Evolutionary conservation across 2,797 vertebrate species (phyloP), one percentile per base, ranked within the genome.

Genomic region (Scolopax bukidnonensis): DNA sequence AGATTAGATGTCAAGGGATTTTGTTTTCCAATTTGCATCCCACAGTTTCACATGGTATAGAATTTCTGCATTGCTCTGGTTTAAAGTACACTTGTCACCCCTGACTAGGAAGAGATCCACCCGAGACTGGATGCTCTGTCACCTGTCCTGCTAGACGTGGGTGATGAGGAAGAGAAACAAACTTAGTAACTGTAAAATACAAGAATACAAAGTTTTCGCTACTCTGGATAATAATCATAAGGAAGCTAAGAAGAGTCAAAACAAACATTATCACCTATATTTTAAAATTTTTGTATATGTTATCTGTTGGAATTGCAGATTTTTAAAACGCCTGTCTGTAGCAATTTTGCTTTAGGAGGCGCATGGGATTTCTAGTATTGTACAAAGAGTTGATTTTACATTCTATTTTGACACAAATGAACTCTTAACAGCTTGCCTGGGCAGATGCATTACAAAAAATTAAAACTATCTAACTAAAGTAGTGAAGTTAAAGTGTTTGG

Each of bases 351-450:
- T 51, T 61, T 23, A 65, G 38, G 16, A 90, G 95, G 5, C 4
- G 2, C 21, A 36, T 0, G 0, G 9, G 10, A 73, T 61, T 76
- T 59, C 33, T 21, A 71, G 6, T 47, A 53, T 5, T 64, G 18
- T 28, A 81, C 57, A 60, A 79, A 43, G 10, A 23, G 13, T 5
- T 76, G 18, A 76, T 63, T 84, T 81, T 54, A 40, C 14, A 17
- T 70, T 89, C 15, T 84, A 14, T 59, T 79, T 91, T 80, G 33
- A 76, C 13, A 53, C 2, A 48, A n/a, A 13, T 32, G 1, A 38
- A 86, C 13, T 77, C 20, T 17, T 71, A 68, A 61, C 16, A 85
- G 6, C 23, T 89, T 83, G 28, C 3, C 20, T 53, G 36, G 53
- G 18, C 38, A 56, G 59, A 56, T 17, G 8, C 10, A 73, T 51